These are phyloP conservation scores for Pseudomyrmex gracilis DNA, from an alignment of 1,140 invertebrate species.

Conservation along the genomic window DNA sequence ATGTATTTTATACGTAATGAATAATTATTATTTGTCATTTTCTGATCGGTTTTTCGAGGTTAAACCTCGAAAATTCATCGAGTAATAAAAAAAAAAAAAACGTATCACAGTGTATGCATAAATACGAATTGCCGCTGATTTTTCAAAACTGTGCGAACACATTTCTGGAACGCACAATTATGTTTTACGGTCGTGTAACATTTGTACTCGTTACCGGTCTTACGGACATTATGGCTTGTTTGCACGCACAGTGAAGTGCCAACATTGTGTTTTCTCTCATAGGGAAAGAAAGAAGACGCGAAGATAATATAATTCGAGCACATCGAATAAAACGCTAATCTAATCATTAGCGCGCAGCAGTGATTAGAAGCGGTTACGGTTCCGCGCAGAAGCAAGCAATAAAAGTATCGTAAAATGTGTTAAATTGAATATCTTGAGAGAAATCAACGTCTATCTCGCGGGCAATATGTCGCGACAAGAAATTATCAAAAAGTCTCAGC, in stretches of 20 bases:
- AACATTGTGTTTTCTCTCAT: conserved; percentile 25
- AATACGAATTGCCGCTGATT: not conserved
- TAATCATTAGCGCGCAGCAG: not conserved
- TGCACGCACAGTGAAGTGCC: not conserved
- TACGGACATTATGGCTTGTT: conserved; percentile 5
- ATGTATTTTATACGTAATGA: conserved; percentile 6
- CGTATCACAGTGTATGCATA: too few relatives aligned
- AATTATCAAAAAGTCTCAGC: conserved; percentile 40
- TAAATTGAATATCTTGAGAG: conserved; percentile 61
- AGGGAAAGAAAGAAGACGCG: not conserved
- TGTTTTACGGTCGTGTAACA: conserved; percentile 31
- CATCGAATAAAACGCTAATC: conserved; percentile 42
- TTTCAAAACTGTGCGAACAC: not conserved
- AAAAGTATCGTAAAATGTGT: conserved; percentile 41
- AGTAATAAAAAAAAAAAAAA: conserved; percentile 10
- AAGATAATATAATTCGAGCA: conserved; percentile 9
- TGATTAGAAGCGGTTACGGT: conserved; percentile 18
- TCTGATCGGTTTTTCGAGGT: not conserved
- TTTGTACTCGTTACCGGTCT: not conserved
- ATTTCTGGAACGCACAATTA: conserved; percentile 13
- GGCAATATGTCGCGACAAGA: not conserved
- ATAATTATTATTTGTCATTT: conserved; percentile 55
- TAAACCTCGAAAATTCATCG: conserved; percentile 63
- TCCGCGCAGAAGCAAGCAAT: not conserved
- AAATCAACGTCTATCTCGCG: conserved; percentile 15